Evolutionary conservation across 2,888 invertebrate genomes (phyloP).

Genomic region (Folsomia candida): DNA sequence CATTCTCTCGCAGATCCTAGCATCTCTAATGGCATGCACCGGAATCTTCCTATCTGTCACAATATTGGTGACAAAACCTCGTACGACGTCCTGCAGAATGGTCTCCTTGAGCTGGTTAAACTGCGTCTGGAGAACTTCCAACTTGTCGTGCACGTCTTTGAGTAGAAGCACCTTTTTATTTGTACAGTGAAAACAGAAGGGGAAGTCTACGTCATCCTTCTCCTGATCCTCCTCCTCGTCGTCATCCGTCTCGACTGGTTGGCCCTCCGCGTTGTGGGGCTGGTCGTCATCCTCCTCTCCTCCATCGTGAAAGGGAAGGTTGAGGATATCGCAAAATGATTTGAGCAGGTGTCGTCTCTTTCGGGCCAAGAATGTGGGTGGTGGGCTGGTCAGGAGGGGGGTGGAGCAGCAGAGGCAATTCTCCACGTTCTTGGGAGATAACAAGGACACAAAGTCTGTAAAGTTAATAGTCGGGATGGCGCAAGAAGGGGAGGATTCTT

Average conservation of each 20-base stretch:
- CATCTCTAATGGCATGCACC: not conserved
- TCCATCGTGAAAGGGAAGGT: not conserved
- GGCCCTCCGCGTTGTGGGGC: not conserved
- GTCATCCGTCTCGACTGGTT: not conserved
- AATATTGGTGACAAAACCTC: slow-evolving; percentile 10
- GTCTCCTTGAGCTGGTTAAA: slow-evolving; percentile 7
- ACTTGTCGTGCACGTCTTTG: not conserved
- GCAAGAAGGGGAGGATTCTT: not conserved
- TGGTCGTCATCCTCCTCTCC: not conserved
- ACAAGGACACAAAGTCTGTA: not conserved
- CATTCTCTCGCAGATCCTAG: not conserved
- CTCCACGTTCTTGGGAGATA: not conserved
- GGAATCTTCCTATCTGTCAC: slow-evolving; percentile 3
- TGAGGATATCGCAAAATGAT: slow-evolving; percentile 10
- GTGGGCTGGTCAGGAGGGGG: not conserved
- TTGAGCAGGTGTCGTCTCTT: not conserved
- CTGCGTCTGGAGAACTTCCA: not conserved
- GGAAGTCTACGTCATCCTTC: not conserved
- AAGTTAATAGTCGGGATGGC: slow-evolving; percentile 1
- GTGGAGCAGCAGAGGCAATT: slow-evolving; percentile 9
- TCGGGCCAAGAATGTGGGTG: not conserved
- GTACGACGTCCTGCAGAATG: slow-evolving; percentile 4
- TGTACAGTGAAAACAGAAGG: slow-evolving; percentile 3
- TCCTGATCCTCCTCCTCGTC: not conserved
- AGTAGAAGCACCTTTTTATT: slow-evolving; percentile 1